Percentiles rank a stretch among this genome's conserved stretches.
phyloP scores from a whole-genome alignment of 1,140 invertebrate species.

The Scaptomyza montana region DNA sequence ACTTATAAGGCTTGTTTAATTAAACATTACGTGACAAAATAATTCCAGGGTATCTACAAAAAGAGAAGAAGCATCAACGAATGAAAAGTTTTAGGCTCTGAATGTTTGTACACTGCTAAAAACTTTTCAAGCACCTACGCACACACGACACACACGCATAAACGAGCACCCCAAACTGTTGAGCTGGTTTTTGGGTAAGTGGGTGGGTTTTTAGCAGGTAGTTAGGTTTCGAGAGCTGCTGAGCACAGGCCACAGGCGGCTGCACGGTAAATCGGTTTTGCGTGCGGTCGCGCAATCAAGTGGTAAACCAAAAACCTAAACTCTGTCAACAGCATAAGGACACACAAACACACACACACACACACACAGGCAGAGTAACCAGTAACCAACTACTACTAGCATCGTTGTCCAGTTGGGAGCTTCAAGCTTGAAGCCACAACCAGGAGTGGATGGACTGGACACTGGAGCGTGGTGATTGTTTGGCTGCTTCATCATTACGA shows the following conservation, averaged over 20 bases:
- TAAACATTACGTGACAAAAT: background rate
- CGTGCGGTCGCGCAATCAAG: constrained; percentile 63
- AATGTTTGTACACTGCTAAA: constrained; percentile 28
- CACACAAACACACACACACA: constrained; percentile 8
- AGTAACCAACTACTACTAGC: background rate
- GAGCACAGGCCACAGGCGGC: constrained; percentile 33
- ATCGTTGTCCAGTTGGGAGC: constrained; percentile 9
- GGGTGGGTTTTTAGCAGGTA: constrained; percentile 7
- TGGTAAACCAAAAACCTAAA: constrained; percentile 59
- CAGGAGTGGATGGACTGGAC: background rate
- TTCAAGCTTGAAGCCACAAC: background rate
- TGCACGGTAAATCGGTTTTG: constrained; percentile 63
- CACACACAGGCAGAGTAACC: constrained; percentile 6
- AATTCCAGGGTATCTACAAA: background rate
- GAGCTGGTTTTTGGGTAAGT: background rate
- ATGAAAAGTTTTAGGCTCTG: constrained; percentile 15
- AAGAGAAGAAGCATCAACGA: background rate
- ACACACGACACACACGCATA: constrained; percentile 9
- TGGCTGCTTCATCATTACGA: constrained; percentile 52
- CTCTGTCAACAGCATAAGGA: constrained; percentile 46
- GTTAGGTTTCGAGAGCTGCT: constrained; percentile 23
- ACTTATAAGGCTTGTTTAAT: no score
- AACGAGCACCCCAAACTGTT: background rate
- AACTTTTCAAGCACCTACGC: constrained; percentile 29
- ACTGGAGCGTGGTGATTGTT: constrained; percentile 58